A percentile compares a stretch with the other conserved stretches of the same genome.
Evolutionary conservation across 1,140 invertebrate genomes (phyloP).

Genomic region (Anagrus nilaparvatae): DNA sequence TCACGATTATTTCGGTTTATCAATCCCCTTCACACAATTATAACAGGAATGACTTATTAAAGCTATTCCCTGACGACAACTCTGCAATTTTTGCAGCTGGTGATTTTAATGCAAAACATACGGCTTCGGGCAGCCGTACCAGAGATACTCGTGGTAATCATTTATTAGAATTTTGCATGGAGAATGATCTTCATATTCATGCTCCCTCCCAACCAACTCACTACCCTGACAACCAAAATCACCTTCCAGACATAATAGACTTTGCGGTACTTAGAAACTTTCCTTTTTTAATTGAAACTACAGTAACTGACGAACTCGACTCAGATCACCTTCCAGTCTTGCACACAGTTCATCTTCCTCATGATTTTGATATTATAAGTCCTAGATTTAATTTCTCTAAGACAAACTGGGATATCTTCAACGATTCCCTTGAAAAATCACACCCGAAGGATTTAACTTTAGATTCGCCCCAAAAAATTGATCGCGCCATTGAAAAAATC

Average conservation of each 20-base stretch:
- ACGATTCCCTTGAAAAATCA: background rate
- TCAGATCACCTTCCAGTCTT: background rate
- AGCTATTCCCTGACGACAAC: background rate
- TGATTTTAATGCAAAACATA: slow-evolving; percentile 3
- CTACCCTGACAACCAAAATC: background rate
- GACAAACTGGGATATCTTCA: background rate
- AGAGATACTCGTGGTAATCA: background rate
- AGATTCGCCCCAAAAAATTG: background rate
- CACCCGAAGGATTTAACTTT: background rate
- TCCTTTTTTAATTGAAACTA: background rate
- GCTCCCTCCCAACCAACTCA: background rate
- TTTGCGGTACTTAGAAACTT: background rate
- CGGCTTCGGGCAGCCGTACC: background rate
- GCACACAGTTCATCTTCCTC: background rate
- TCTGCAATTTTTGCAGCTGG: background rate
- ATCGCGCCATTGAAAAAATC: background rate
- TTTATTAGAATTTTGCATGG: background rate
- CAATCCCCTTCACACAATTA: background rate
- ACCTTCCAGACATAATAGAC: background rate
- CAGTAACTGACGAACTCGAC: background rate
- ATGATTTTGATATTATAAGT: background rate
- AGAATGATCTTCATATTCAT: background rate
- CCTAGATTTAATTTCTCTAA: background rate
- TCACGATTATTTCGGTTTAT: background rate
- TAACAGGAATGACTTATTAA: background rate